Base-by-base conservation (phyloP, 2,888 invertebrate species). In the Phorcus lineatus region DNA sequence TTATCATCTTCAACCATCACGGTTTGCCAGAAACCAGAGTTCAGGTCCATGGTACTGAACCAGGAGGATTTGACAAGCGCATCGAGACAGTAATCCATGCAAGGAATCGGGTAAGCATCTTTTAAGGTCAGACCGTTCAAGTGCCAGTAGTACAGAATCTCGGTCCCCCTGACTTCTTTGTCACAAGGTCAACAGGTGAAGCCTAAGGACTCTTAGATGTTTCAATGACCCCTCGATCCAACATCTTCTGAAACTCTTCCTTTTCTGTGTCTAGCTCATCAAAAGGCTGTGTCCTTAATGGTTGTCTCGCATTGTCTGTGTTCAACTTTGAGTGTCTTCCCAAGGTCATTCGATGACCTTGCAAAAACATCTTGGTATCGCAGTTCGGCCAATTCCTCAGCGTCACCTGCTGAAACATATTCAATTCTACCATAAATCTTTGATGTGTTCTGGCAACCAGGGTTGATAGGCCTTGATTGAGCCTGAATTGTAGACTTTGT, bases 131-230 rank as follows among this genome's bases (percentile, higher is more conserved):
- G 31, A 17, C 77, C 81, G 78, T 83, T 81, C 36, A 83, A 62
- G 7, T 53, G 52, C 28, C 84, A 67, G 52, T 80, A 84, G 81
- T 79, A 81, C 83, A 85, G 1, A 74, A 77, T 24, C 82, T 28
- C 11, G 77, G 79, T 9, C 52, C 53, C 6, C 82, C 81, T 22
- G 78, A 78, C 17, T 78, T 80, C 74, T 84, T 84, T 66, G 31
- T 79, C 13, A 83, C 82, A 57, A 75, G 81, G 24, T 80, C 82
- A 24, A 84, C 22, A 22, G 82, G 84, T 7, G 77, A 74, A 7
- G 82, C 47, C 84, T 81, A 84, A 16, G 81, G 77, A n/a, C 62
- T 47, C 9, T 13, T 81, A 22, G 81, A 80, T 28, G 70, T 55
- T n/a, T 77, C 24, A 36, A 82, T 81, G 17, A 81, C 19, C 13